A percentile compares a stretch with the other conserved stretches of the same genome.
These are phyloP conservation scores for Alviniconcha strummeri DNA, from an alignment of 2,888 invertebrate genomes.

Conservation along the genomic window DNA sequence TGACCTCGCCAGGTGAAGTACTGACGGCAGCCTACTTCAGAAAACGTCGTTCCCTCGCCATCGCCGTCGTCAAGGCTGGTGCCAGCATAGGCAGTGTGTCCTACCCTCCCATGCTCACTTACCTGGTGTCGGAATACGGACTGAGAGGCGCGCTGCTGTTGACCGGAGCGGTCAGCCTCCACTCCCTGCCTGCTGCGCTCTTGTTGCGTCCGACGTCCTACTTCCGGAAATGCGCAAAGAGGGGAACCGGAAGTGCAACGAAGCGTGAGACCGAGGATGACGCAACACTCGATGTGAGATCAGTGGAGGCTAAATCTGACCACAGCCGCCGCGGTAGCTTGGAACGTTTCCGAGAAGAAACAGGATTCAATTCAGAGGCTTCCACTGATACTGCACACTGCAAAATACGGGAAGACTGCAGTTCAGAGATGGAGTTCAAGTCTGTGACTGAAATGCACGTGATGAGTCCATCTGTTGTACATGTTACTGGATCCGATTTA, in stretches of 20 bases:
- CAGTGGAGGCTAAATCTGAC: neutral
- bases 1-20: slow-evolving; percentile 23
- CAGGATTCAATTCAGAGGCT: neutral
- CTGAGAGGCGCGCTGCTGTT: slow-evolving; percentile 28
- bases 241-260: neutral
- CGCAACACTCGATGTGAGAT: neutral
- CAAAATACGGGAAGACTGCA: too few species aligned
- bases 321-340: neutral
- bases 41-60: slow-evolving; percentile 32
- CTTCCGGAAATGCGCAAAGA: neutral
- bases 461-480: too few species aligned
- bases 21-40: slow-evolving; percentile 33
- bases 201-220: slow-evolving; percentile 13
- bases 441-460: too few species aligned
- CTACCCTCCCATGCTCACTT: slow-evolving; percentile 16
- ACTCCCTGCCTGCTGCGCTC: slow-evolving; percentile 17
- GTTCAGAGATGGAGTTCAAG: too few species aligned
- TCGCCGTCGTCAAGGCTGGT: slow-evolving; percentile 31
- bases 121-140: slow-evolving; percentile 18
- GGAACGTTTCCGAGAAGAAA: too few species aligned
- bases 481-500: too few species aligned
- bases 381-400: too few species aligned
- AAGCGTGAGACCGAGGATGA: neutral
- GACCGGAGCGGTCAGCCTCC: slow-evolving; percentile 15
- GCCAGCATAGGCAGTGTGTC: slow-evolving; percentile 29